A percentile compares a stretch with the other conserved stretches of the same genome.
phyloP scores from a whole-genome alignment of 2,113 vertebrate genomes.

The Scomber colias region DNA sequence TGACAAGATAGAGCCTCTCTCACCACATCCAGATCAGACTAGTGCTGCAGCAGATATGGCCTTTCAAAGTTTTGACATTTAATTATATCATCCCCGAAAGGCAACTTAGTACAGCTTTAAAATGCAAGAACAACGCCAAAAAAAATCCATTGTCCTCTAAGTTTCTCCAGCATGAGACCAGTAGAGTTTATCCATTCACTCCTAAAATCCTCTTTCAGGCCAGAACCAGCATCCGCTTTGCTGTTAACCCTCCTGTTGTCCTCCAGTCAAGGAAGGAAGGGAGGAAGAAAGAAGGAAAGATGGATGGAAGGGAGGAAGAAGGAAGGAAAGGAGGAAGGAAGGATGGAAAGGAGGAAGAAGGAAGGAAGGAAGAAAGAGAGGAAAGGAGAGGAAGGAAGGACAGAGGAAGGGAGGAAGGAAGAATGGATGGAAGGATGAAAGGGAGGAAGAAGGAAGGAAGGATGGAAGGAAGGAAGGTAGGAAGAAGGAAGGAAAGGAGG shows the following conservation, averaged over 20 bases:
- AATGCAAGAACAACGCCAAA: slow-evolving; percentile 11
- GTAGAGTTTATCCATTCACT: slow-evolving; percentile 9
- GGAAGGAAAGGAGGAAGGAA: no score
- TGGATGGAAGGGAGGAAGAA: no score
- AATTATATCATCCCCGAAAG: slow-evolving; percentile 46
- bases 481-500: no score
- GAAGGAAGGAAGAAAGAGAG: no score
- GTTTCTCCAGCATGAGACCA: background rate
- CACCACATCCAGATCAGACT: slow-evolving; percentile 42
- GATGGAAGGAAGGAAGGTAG: no score
- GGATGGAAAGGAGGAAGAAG: no score
- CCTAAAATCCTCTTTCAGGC: slow-evolving; percentile 5
- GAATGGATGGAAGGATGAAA: no score
- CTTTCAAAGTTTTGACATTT: slow-evolving; percentile 56
- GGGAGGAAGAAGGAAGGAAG: no score
- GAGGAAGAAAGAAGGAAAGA: no score
- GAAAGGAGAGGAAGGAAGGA: no score
- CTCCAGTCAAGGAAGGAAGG: no score
- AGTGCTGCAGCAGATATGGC: slow-evolving; percentile 47
- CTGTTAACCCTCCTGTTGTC: background rate
- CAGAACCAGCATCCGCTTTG: slow-evolving; percentile 1
- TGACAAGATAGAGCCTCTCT: slow-evolving; percentile 33
- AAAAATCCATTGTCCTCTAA: slow-evolving; percentile 7
- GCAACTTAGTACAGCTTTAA: slow-evolving; percentile 27
- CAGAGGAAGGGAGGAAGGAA: no score